Evolutionary conservation across 2,113 vertebrate species (phyloP), one percentile per base, ranked within the genome.

Genomic region (Malurus melanocephalus): DNA sequence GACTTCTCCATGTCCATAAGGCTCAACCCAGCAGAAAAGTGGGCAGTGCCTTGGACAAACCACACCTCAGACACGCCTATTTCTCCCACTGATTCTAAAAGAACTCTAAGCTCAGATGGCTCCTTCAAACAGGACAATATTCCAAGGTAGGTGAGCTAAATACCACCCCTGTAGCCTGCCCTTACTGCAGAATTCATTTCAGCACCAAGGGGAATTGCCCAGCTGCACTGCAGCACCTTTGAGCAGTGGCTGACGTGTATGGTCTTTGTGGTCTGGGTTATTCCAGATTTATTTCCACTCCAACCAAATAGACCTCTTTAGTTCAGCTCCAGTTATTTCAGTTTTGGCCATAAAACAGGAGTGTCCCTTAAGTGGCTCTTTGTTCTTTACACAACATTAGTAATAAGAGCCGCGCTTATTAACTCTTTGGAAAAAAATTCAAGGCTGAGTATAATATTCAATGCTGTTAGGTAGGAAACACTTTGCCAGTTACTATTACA

Each of bases 251-350:
- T 93, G 68, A 35, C 32, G 28, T 6, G 5, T 33, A 42, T 33
- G 22, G 27, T 27, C 42, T 74, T 59, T 65, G 46, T 42, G 28
- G 27, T 65, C 77, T 72, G 45, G 4, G 30, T 81, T 84, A 62
- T 35, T 78, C 61, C n/a, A 92, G 49, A 64, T 74, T 87, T 80
- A 71, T 87, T 91, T 83, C 49, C 82, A 74, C 42, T 80, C 35
- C 57, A 87, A n/a, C 10, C 19, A 43, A 67, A 79, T 15, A 91
- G 53, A 91, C 13, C 21, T 77, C 75, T 89, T 69, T 49, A 85
- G 68, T 94, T 93, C 12, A 9, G 65, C 42, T 92, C 56, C 33
- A 67, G 45, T 83, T 94, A 57, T 73, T 92, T 32, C 12, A 1
- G 17, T 77, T 94, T 91, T 74, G 79, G 76, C 65, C 38, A 56